Evolutionary conservation across 1,140 invertebrate genomes (phyloP).

Genomic region (Trachymyrmex septentrionalis): DNA sequence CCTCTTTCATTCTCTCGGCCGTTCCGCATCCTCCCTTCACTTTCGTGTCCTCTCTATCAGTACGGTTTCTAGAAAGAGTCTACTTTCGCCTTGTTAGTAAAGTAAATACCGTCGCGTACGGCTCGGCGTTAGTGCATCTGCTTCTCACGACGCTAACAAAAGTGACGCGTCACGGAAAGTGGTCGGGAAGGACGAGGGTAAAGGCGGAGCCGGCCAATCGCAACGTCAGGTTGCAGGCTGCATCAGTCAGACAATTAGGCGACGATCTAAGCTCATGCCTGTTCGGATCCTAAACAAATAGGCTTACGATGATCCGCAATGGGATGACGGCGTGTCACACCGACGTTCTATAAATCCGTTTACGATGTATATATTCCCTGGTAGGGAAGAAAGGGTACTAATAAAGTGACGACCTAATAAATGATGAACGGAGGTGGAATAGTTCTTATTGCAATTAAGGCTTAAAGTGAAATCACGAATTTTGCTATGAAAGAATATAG

Average conservation of each 20-base stretch:
- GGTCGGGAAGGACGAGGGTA: slow-evolving; percentile 15
- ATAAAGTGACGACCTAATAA: not conserved
- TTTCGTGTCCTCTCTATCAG: slow-evolving; percentile 58
- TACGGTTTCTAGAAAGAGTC: slow-evolving; percentile 50
- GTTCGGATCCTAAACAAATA: slow-evolving; percentile 81
- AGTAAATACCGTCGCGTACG: slow-evolving; percentile 70
- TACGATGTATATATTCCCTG: slow-evolving; percentile 64
- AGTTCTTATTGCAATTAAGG: not conserved
- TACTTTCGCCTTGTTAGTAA: slow-evolving; percentile 77
- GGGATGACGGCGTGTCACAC: slow-evolving; percentile 77
- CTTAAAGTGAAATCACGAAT: not conserved
- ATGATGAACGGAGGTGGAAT: not conserved
- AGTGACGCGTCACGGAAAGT: slow-evolving; percentile 65
- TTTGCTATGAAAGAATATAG: not conserved
- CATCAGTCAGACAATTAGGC: slow-evolving; percentile 77
- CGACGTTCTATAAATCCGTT: slow-evolving; percentile 74
- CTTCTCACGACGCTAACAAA: slow-evolving; percentile 73
- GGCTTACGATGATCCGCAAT: slow-evolving; percentile 81
- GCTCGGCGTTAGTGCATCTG: slow-evolving; percentile 66
- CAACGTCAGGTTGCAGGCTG: slow-evolving; percentile 71
- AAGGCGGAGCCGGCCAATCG: slow-evolving; percentile 66
- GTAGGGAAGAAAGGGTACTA: slow-evolving; percentile 38
- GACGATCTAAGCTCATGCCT: slow-evolving; percentile 75
- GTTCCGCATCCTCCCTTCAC: not conserved
- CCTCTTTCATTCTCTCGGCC: slow-evolving; percentile 29